phyloP scores from a whole-genome alignment of 1,140 invertebrate species.

The Zophobas morio region DNA sequence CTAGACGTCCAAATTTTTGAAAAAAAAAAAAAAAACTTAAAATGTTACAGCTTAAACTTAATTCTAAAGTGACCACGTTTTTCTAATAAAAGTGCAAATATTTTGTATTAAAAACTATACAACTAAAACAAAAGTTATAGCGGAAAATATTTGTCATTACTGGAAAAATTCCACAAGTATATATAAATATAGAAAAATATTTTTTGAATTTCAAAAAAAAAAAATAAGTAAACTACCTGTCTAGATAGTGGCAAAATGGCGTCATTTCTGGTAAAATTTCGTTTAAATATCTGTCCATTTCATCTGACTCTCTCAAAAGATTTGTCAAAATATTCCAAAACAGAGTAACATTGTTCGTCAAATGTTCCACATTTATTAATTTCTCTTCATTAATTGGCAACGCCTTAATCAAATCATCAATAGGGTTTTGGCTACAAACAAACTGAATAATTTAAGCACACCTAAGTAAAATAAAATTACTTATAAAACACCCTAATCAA shows the following conservation, averaged over 20 bases:
- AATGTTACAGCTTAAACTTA: no score
- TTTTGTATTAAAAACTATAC: no score
- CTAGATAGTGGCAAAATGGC: constrained; percentile 69
- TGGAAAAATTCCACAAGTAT: background rate
- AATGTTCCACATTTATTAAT: constrained; percentile 60
- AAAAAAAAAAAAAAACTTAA: no score
- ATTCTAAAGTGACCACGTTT: background rate
- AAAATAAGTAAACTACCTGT: constrained; percentile 59
- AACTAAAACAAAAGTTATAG: no score
- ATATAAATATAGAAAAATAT: background rate
- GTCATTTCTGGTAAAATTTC: constrained; percentile 70
- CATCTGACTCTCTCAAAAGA: constrained; percentile 64
- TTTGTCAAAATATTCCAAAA: constrained; percentile 74
- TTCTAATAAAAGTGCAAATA: no score
- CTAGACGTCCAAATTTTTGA: no score
- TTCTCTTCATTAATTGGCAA: constrained; percentile 56
- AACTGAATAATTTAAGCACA: background rate
- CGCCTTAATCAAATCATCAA: constrained; percentile 46
- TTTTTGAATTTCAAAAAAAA: background rate
- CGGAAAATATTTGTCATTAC: no score
- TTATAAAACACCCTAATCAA: constrained; percentile 27
- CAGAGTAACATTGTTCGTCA: constrained; percentile 72
- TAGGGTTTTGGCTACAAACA: constrained; percentile 52
- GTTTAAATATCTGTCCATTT: constrained; percentile 66
- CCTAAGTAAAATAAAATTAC: constrained; percentile 7